Evolutionary conservation across 1,140 invertebrate species (phyloP).

Genomic region (Hormaphis cornu): DNA sequence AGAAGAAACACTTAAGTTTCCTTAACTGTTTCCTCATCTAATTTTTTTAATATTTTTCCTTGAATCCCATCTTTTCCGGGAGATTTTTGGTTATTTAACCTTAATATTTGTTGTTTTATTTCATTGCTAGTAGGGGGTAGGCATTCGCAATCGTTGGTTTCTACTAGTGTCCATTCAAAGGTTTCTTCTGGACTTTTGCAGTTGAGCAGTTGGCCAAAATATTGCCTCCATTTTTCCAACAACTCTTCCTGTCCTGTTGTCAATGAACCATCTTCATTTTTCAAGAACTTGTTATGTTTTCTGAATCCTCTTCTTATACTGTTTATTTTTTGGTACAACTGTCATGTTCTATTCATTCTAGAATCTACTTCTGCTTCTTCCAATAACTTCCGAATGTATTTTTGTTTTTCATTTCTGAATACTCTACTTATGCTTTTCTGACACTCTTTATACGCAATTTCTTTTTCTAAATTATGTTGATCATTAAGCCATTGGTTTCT

Average conservation of each 20-base stretch:
- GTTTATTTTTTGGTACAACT: not conserved
- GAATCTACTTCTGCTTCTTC: not conserved
- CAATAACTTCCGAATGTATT: not conserved
- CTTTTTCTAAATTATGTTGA: not conserved
- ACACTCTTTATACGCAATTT: not conserved
- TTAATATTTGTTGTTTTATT: not conserved
- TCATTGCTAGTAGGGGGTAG: not conserved
- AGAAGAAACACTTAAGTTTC: too few relatives aligned
- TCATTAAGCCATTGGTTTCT: not conserved
- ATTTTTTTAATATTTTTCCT: not conserved
- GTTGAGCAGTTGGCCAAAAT: not conserved
- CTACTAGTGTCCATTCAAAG: not conserved
- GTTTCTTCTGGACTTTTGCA: not conserved
- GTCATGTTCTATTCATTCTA: not conserved
- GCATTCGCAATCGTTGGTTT: not conserved
- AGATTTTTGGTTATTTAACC: constrained; percentile 22
- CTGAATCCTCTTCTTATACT: not conserved
- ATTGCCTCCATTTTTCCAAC: not conserved
- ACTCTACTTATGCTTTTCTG: not conserved
- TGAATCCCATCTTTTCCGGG: constrained; percentile 10
- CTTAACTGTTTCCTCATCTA: constrained; percentile 1
- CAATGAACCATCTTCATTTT: not conserved
- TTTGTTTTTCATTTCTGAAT: constrained; percentile 1
- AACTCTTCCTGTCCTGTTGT: not conserved
- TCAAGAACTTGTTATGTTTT: not conserved